Conservation (phyloP, 2,888 invertebrate species). For the Volucella inanis region DNA sequence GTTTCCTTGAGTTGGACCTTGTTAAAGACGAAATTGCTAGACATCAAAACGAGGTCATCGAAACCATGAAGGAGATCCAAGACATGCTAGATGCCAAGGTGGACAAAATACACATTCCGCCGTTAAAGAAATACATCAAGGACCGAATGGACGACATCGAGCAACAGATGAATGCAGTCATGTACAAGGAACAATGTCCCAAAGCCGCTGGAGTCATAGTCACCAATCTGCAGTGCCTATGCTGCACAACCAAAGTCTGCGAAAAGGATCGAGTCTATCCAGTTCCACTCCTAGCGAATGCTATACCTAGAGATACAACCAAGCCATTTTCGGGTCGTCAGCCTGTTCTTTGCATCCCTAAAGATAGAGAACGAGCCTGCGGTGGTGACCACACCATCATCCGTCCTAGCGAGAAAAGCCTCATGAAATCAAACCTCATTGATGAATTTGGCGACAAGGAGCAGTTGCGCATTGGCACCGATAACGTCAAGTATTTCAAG, state of each 20-base stretch:
- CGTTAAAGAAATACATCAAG: constrained; percentile 79
- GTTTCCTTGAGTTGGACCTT: constrained; percentile 77
- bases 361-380: constrained; percentile 71
- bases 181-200: constrained; percentile 78
- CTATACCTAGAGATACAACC: constrained; percentile 66
- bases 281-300: constrained; percentile 72
- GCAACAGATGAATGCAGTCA: constrained; percentile 71
- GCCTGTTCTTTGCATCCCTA: constrained; percentile 15
- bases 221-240: constrained; percentile 78
- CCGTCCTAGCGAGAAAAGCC: constrained; percentile 77
- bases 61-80: constrained; percentile 81
- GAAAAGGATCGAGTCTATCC: constrained; percentile 34
- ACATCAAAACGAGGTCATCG: constrained; percentile 77
- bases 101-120: constrained; percentile 81
- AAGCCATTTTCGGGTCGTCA: constrained; percentile 57
- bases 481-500: constrained; percentile 34
- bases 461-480: constrained; percentile 10
- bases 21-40: constrained; percentile 75
- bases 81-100: constrained; percentile 82
- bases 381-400: constrained; percentile 73
- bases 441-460: constrained; percentile 76
- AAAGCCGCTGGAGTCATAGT: constrained; percentile 79
- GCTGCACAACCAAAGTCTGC: constrained; percentile 78
- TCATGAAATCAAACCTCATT: constrained; percentile 76
- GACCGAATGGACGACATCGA: constrained; percentile 78